phyloP scores from a whole-genome alignment of 1,140 invertebrate genomes.

The Bilobella aurantiaca region DNA sequence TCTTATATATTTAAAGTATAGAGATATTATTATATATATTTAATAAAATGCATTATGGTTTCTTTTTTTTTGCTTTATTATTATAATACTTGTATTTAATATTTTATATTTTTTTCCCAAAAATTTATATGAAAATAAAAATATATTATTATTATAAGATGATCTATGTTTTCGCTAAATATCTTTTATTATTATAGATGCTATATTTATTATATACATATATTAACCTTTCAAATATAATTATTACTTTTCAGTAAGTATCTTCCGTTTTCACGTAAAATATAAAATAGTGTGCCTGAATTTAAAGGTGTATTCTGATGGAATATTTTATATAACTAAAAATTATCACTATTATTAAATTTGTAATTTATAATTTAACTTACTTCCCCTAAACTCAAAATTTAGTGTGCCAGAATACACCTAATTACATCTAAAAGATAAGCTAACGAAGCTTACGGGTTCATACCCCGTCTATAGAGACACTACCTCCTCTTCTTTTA shows the following conservation, averaged over 20 bases:
- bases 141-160: conserved; percentile 14
- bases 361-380: conserved; percentile 15
- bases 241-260: background rate
- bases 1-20: conserved; percentile 7
- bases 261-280: background rate
- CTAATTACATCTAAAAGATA: conserved; percentile 28
- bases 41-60: conserved; percentile 16
- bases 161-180: background rate
- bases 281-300: conserved; percentile 30
- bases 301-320: conserved; percentile 35
- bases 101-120: conserved; percentile 9
- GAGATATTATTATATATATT: conserved; percentile 12
- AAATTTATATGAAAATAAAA: conserved; percentile 12
- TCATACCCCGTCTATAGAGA: conserved; percentile 34
- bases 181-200: conserved; percentile 10
- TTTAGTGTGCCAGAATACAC: conserved; percentile 24
- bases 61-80: no score
- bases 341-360: conserved; percentile 21
- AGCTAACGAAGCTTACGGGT: conserved; percentile 36
- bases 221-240: background rate
- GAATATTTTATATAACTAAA: conserved; percentile 24
- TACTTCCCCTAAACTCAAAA: conserved; percentile 30
- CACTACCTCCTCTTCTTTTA: conserved; percentile 24
- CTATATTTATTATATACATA: conserved; percentile 9
- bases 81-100: background rate